Evolutionary conservation across 2,888 invertebrate species (phyloP).

Genomic region (Syrphus vitripennis): DNA sequence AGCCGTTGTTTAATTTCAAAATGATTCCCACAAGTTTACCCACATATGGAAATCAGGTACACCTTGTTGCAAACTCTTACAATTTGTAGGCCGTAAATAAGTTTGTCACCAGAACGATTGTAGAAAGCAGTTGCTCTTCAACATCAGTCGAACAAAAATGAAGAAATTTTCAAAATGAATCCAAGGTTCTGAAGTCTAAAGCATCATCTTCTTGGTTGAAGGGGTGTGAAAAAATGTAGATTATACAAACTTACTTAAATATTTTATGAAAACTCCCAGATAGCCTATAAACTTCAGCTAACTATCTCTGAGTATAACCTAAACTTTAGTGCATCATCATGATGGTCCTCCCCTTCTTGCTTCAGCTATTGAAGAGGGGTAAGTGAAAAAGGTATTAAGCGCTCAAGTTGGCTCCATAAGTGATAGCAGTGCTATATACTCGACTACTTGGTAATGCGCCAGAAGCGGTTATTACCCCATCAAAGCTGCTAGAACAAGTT

Average conservation of each 20-base stretch:
- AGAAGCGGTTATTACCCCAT: conserved; percentile 71
- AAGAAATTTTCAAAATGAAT: too few species aligned
- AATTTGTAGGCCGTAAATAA: background rate
- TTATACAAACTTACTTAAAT: background rate
- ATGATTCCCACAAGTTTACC: too few species aligned
- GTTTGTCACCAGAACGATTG: background rate
- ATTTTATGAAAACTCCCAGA: conserved; percentile 13
- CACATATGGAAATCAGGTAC: background rate
- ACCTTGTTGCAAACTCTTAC: background rate
- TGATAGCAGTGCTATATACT: conserved; percentile 51
- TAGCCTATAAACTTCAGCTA: conserved; percentile 50
- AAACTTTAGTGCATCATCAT: conserved; percentile 36
- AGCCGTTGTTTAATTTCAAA: too few species aligned
- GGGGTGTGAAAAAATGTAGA: background rate
- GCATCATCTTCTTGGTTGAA: background rate
- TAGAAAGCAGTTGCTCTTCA: conserved; percentile 11
- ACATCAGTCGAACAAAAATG: too few species aligned
- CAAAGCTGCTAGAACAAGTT: conserved; percentile 39
- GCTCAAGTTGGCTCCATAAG: conserved; percentile 67
- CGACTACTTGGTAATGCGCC: conserved; percentile 65
- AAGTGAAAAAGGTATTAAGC: conserved; percentile 61
- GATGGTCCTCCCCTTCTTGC: background rate
- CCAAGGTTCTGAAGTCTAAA: background rate
- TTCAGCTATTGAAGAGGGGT: conserved; percentile 8
- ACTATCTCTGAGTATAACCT: conserved; percentile 56